A percentile compares a stretch with the other conserved stretches of the same genome.
Conservation (phyloP, 1,140 invertebrate species). For the Macrocentrus cingulum region DNA sequence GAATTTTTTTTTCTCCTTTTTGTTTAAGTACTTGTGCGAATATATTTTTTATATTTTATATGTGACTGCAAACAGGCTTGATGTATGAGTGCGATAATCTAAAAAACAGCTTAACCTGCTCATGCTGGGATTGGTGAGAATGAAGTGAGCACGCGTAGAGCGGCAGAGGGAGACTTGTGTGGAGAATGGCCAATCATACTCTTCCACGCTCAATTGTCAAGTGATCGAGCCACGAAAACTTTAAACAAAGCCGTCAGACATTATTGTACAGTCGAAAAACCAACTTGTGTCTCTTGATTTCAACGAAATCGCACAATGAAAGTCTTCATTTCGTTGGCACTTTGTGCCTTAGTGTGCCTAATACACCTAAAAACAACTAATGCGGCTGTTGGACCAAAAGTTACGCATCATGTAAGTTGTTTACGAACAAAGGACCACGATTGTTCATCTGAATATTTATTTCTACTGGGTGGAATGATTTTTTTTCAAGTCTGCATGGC, state of each 20-base stretch:
- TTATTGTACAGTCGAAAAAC: no score
- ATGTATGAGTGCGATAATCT: no score
- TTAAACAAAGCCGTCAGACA: not conserved
- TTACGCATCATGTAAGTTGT: slow-evolving; percentile 70
- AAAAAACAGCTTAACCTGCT: no score
- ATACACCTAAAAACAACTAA: not conserved
- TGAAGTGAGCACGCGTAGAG: no score
- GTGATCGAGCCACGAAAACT: not conserved
- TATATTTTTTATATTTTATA: no score
- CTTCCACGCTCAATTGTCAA: not conserved
- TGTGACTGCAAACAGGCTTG: no score
- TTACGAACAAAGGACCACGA: not conserved
- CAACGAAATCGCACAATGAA: not conserved
- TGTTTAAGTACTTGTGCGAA: no score
- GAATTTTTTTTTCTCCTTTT: no score
- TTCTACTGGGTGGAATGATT: not conserved
- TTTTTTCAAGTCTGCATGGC: not conserved
- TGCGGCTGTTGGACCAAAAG: slow-evolving; percentile 66
- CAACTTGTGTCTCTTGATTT: not conserved
- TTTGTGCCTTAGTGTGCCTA: not conserved
- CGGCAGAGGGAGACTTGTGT: not conserved
- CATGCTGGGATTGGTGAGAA: no score
- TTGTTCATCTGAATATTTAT: not conserved
- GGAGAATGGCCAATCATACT: not conserved
- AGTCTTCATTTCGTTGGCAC: not conserved